phyloP scores from a whole-genome alignment of 2,888 invertebrate genomes.

The Parochlus steinenii region DNA sequence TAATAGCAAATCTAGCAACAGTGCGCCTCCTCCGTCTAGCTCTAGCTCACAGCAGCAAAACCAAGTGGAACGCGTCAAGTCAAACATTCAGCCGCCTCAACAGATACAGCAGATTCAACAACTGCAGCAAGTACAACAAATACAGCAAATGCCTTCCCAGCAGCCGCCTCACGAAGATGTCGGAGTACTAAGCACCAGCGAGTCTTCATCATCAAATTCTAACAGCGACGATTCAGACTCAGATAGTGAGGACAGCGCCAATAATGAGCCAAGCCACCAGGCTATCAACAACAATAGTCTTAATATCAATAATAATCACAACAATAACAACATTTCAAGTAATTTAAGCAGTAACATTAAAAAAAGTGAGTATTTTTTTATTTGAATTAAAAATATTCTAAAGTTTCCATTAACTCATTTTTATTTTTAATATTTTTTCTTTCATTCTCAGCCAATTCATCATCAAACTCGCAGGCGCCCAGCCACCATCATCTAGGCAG shows the following conservation, averaged over 20 bases:
- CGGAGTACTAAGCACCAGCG: constrained; percentile 26
- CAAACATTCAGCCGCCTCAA: constrained; percentile 18
- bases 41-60: too few species aligned
- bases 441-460: constrained; percentile 2
- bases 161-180: constrained; percentile 19
- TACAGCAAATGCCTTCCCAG: constrained; percentile 14
- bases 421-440: background rate
- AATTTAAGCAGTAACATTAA: background rate
- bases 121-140: constrained; percentile 19
- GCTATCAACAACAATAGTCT: background rate
- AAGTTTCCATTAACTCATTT: background rate
- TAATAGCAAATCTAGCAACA: constrained; percentile 19
- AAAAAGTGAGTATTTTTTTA: background rate
- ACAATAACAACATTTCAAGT: constrained; percentile 1
- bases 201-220: constrained; percentile 28
- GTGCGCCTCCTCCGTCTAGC: constrained; percentile 18
- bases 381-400: too few species aligned
- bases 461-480: background rate
- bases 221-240: constrained; percentile 29
- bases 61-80: too few species aligned
- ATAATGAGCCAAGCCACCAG: constrained; percentile 7
- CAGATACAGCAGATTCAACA: constrained; percentile 14
- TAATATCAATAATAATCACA: constrained; percentile 3
- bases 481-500: constrained; percentile 8
- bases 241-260: constrained; percentile 18